phyloP scores from a whole-genome alignment of 2,888 invertebrate genomes.

The Eledone cirrhosa region DNA sequence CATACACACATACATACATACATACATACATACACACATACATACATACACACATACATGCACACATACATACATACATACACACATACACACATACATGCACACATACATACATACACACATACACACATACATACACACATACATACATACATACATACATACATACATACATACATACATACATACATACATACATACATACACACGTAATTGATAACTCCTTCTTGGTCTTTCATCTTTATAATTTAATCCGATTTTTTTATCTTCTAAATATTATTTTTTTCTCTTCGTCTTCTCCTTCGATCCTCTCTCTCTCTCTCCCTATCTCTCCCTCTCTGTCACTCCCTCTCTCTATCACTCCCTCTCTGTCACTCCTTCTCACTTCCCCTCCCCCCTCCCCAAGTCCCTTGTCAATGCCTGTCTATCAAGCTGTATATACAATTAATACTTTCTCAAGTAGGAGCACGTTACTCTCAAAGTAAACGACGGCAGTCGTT shows the following conservation, averaged over 20 bases:
- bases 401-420: too few relatives aligned
- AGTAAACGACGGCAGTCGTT: too few relatives aligned
- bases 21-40: too few relatives aligned
- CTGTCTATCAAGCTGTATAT: too few relatives aligned
- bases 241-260: background rate
- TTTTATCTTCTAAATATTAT: background rate
- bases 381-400: too few relatives aligned
- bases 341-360: background rate
- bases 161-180: slow-evolving; percentile 1
- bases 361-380: slow-evolving; percentile 10
- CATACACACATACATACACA: background rate
- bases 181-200: background rate
- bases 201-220: background rate
- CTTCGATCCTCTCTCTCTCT: background rate
- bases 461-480: too few relatives aligned
- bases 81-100: background rate
- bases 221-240: background rate
- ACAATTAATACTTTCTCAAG: too few relatives aligned
- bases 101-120: background rate
- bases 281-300: background rate
- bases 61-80: too few relatives aligned
- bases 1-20: too few relatives aligned
- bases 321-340: background rate
- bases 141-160: background rate
- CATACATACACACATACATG: too few relatives aligned